A percentile compares a stretch with the other conserved stretches of the same genome.
phyloP scores from a whole-genome alignment of 2,113 vertebrate species.

The Phylloscopus whistleri region DNA sequence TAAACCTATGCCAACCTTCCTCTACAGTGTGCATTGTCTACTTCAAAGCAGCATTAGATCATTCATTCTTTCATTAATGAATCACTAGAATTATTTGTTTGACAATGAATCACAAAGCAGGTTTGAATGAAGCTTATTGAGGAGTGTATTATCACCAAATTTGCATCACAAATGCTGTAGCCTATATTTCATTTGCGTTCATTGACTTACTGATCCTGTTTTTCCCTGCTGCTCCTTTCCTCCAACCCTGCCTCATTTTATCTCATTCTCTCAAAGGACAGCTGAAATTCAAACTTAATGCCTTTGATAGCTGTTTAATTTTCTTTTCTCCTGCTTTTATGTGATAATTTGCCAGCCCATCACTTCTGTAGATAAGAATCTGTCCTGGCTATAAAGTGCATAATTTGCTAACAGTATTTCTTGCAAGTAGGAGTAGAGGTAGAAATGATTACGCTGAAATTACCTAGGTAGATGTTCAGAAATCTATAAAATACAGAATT shows the following conservation, averaged over 20 bases:
- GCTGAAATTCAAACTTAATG: background rate
- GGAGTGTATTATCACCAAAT: slow-evolving; percentile 29
- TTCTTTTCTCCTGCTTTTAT: background rate
- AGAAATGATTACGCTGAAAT: background rate
- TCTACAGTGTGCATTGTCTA: background rate
- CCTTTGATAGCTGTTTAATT: background rate
- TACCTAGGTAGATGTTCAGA: background rate
- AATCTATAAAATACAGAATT: background rate
- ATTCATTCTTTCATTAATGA: slow-evolving; percentile 37
- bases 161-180: background rate
- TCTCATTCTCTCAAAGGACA: background rate
- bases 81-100: slow-evolving; percentile 44
- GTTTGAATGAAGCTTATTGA: slow-evolving; percentile 36
- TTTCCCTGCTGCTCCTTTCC: background rate
- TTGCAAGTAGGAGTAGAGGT: background rate
- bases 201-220: background rate
- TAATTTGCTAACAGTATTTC: background rate
- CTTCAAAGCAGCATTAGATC: slow-evolving; percentile 4
- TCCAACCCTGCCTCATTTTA: background rate
- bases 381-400: background rate
- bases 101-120: slow-evolving; percentile 29
- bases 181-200: background rate
- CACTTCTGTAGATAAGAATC: background rate
- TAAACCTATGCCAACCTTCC: background rate
- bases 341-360: background rate